Conservation (phyloP, 2,888 invertebrate species). For the Listrodromus nycthemerus region DNA sequence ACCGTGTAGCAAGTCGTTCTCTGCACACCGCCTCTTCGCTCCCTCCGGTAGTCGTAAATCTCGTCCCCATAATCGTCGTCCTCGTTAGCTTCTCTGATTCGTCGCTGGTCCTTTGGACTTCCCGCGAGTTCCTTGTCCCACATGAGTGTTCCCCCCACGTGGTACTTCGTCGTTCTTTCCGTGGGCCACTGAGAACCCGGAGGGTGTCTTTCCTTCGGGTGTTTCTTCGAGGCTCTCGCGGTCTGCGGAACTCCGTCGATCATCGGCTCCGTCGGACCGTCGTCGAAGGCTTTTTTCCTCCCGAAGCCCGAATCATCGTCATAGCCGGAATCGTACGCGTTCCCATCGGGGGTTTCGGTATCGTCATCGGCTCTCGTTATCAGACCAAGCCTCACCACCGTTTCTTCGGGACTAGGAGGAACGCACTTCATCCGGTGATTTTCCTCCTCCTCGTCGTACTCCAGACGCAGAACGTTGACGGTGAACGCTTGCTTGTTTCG, state of each 20-base stretch:
- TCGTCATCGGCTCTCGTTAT: conserved; percentile 31
- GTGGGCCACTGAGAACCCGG: conserved; percentile 75
- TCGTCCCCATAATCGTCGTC: conserved; percentile 49
- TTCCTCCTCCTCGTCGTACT: conserved; percentile 70
- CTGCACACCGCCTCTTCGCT: neutral
- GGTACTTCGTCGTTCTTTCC: conserved; percentile 70
- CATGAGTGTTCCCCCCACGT: conserved; percentile 73
- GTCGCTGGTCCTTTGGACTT: conserved; percentile 29
- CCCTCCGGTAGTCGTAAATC: conserved; percentile 30
- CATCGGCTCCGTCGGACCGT: conserved; percentile 18
- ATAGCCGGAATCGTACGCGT: conserved; percentile 16
- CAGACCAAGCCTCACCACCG: conserved; percentile 44
- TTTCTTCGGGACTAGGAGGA: conserved; percentile 60
- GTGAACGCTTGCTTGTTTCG: conserved; percentile 65
- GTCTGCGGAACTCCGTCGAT: neutral
- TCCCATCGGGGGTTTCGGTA: neutral
- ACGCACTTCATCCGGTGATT: conserved; percentile 56
- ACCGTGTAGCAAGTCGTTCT: conserved; percentile 66
- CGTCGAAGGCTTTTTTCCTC: conserved; percentile 9
- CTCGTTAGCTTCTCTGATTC: conserved; percentile 17
- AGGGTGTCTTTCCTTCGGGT: conserved; percentile 49
- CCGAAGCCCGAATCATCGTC: neutral
- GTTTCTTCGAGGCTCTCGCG: conserved; percentile 23
- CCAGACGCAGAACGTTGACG: conserved; percentile 69
- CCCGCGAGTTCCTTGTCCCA: conserved; percentile 71